phyloP scores from a whole-genome alignment of 2,797 vertebrate genomes.

The Pangasius krempfi region DNA sequence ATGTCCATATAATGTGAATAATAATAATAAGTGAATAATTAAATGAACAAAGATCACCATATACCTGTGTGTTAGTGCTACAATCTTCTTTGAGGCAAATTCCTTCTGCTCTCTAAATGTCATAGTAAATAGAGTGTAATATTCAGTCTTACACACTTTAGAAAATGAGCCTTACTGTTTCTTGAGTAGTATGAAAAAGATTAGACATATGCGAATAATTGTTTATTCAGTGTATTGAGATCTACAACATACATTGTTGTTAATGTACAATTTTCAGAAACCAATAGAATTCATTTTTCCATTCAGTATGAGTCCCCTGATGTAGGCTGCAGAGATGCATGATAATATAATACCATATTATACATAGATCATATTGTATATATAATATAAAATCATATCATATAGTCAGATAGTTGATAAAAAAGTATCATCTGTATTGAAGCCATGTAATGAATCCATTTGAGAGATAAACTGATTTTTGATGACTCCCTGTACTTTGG shows the following conservation, averaged over 20 bases:
- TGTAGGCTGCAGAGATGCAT: background rate
- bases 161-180: background rate
- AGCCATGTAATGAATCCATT: background rate
- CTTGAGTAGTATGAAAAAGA: background rate
- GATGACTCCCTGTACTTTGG: background rate
- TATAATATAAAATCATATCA: background rate
- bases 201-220: background rate
- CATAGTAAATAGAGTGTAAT: background rate
- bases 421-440: background rate
- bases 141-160: background rate
- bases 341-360: background rate
- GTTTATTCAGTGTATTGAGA: background rate
- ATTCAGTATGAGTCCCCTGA: background rate
- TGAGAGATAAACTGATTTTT: background rate
- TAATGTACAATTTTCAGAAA: background rate
- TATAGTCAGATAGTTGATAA: background rate
- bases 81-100: background rate
- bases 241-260: background rate
- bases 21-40: conserved; percentile 13
- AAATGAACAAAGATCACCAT: no score
- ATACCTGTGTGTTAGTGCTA: background rate
- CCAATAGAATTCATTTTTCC: background rate
- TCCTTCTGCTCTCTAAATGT: background rate
- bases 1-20: background rate
- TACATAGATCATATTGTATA: background rate